Conservation (phyloP, 1,140 invertebrate genomes). For the Drosophila willistoni region DNA sequence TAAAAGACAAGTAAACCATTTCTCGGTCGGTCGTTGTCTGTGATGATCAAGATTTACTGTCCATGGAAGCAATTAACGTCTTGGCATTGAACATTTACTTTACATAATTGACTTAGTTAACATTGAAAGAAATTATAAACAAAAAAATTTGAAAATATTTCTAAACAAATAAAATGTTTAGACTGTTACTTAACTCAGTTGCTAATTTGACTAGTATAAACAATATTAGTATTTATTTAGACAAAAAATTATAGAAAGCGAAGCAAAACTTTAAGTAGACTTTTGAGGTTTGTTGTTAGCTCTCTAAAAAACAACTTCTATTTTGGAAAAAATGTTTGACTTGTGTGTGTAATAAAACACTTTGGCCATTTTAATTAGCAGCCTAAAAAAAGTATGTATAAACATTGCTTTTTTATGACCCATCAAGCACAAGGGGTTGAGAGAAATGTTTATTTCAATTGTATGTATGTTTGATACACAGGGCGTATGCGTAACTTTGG, state of each 20-base stretch:
- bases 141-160: background rate
- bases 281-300: too few species aligned
- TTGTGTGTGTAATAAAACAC: constrained; percentile 25
- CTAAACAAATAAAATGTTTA: too few species aligned
- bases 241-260: too few species aligned
- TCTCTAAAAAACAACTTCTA: too few species aligned
- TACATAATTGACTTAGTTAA: background rate
- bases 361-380: constrained; percentile 28
- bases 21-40: background rate
- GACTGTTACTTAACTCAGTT: too few species aligned
- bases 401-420: constrained; percentile 24
- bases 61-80: constrained; percentile 5
- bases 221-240: too few species aligned
- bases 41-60: constrained; percentile 1
- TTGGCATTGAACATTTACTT: constrained; percentile 24
- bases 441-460: background rate
- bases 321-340: too few species aligned
- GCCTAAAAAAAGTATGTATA: constrained; percentile 36
- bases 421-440: background rate
- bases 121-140: background rate
- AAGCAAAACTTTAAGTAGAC: too few species aligned
- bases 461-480: constrained; percentile 30
- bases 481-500: constrained; percentile 51
- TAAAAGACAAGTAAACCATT: background rate
- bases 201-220: too few species aligned